These are phyloP conservation scores for Amblyjoppa fuscipennis DNA, from an alignment of 2,888 invertebrate genomes.

Conservation along the genomic window DNA sequence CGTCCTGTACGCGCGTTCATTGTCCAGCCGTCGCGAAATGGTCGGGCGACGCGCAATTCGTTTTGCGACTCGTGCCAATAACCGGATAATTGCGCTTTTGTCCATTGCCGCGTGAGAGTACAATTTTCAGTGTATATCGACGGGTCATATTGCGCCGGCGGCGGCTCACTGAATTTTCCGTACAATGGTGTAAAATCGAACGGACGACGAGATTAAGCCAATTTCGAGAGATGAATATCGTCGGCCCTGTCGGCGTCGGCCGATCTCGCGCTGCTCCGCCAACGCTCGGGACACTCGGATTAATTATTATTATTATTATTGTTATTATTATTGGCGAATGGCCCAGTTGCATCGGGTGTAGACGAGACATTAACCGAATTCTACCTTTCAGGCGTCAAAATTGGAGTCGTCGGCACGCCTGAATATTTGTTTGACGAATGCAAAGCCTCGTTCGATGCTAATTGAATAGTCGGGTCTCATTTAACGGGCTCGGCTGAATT, in stretches of 20 bases:
- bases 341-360: background rate
- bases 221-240: conserved; percentile 8
- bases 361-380: background rate
- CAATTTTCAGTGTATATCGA: background rate
- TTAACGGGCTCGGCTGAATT: conserved; percentile 52
- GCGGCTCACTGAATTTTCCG: conserved; percentile 24
- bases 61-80: background rate
- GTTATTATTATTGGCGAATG: conserved; percentile 7
- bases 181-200: conserved; percentile 9
- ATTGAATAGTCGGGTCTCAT: conserved; percentile 52
- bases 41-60: conserved; percentile 1
- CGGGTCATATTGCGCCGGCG: background rate
- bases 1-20: background rate
- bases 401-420: background rate
- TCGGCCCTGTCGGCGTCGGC: background rate
- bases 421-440: conserved; percentile 52
- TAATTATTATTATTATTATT: no score
- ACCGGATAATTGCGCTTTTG: conserved; percentile 15
- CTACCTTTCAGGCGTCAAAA: background rate
- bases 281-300: background rate
- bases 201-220: conserved; percentile 6
- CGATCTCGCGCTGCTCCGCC: background rate
- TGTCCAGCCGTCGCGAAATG: background rate
- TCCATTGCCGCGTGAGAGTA: background rate
- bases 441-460: conserved; percentile 38